Percentiles rank a stretch among this genome's conserved stretches.
phyloP scores from a whole-genome alignment of 2,113 vertebrate species.

The Pristiophorus japonicus region DNA sequence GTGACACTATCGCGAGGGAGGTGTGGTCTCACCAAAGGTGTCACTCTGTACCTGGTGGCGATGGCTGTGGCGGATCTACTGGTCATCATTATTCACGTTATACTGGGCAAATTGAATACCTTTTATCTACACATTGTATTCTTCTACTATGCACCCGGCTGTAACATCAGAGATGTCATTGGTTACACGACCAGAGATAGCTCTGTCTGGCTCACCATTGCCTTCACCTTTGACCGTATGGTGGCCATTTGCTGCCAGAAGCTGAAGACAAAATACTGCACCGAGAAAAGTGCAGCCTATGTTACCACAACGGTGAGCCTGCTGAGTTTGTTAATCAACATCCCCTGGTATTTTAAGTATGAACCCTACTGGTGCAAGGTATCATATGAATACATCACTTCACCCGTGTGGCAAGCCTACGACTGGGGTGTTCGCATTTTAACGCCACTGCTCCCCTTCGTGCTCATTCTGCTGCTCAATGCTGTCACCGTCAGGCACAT shows the following conservation, averaged over 20 bases:
- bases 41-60: background rate
- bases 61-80: background rate
- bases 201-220: background rate
- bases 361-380: background rate
- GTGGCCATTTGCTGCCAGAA: slow-evolving; percentile 19
- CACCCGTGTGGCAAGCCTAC: background rate
- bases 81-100: background rate
- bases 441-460: background rate
- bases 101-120: too few species aligned
- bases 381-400: background rate
- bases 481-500: background rate
- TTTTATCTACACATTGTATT: background rate
- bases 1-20: background rate
- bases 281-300: background rate
- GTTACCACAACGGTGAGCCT: background rate
- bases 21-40: slow-evolving; percentile 3
- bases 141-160: background rate
- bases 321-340: background rate
- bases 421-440: slow-evolving; percentile 2
- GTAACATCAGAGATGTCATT: background rate
- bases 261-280: background rate
- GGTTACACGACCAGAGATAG: too few species aligned
- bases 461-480: background rate
- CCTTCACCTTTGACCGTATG: background rate
- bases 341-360: background rate